Conservation (phyloP, 2,113 vertebrate species). For the Cheirogaleus medius region DNA sequence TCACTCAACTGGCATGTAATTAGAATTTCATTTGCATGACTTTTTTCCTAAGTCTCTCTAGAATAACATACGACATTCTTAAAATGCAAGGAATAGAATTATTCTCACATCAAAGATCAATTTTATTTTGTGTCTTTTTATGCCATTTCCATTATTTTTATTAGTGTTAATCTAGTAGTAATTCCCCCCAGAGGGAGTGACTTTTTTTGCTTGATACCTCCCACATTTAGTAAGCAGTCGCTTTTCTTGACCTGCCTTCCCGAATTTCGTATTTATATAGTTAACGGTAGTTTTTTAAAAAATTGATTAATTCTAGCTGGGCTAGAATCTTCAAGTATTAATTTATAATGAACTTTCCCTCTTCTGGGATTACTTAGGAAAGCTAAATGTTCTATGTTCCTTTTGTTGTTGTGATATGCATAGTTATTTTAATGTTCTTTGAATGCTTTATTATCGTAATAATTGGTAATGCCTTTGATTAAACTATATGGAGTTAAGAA, state of each 20-base stretch:
- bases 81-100: conserved; percentile 25
- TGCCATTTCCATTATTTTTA: conserved; percentile 5
- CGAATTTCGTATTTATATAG: conserved; percentile 56
- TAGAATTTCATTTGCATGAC: conserved; percentile 40
- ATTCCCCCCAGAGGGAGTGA: not conserved
- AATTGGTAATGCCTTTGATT: conserved; percentile 11
- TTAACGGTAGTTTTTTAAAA: conserved; percentile 36
- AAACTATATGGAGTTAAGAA: conserved; percentile 12
- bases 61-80: conserved; percentile 26
- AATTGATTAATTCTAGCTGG: conserved; percentile 79
- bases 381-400: conserved; percentile 8
- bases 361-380: conserved; percentile 39
- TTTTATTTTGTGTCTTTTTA: conserved; percentile 7
- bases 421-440: conserved; percentile 48
- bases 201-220: not conserved
- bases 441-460: conserved; percentile 51
- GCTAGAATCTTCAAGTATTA: conserved; percentile 77
- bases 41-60: not conserved
- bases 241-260: conserved; percentile 64
- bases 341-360: conserved; percentile 62
- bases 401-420: conserved; percentile 67
- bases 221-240: conserved; percentile 52
- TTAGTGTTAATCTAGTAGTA: not conserved
- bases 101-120: not conserved
- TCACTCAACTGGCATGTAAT: not conserved